Evolutionary conservation across 92 coral and sea anemone species (phyloP), one percentile per base, ranked within the genome.

Genomic region (Umimayanthus kanabou): DNA sequence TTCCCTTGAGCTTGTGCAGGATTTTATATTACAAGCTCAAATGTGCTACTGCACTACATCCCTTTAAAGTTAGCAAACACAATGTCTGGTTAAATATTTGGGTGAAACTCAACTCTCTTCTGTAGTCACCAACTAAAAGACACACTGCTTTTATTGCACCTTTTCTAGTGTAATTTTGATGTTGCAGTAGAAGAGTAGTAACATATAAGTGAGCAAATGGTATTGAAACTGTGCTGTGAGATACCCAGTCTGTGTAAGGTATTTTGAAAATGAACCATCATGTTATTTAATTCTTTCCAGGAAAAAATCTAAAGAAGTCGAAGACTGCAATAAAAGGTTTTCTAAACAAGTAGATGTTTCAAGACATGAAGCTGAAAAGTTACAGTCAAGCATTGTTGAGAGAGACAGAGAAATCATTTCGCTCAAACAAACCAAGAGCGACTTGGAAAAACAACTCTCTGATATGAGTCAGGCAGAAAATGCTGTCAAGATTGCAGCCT

Each of bases 371-470:
- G 86, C 80, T 77, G 47, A 83, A 23, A 90, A 90, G 49, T 87
- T 92, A 57, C 86, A 89, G 39, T 92, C 86, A 4, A 77, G 73
- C 45, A 47, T 92, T 39, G 78, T 80, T 3, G 80, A 86, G 20
- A 94, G 88, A 85, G 95, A 94, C 33, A 91, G 73, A 30, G 92
- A 92, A 83, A 86, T 90, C 20, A 88, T 28, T 80, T 77, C 72
- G 49, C 75, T 92, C 33, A 28, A 74, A n/a, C 85, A 88, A 33
- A 84, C 88, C 85, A 87, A 89, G 55, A 89, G 84, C 71, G 79
- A 89, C 39, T 88, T 97, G 39, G 94, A 97, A 72, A 90, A 58
- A 42, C 80, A 88, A 25, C 84, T 97, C 65, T 86, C 92, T 43
- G 96, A 93, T 26, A 45, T 80, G 43, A 87, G 89, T 23, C 87